Evolutionary conservation across 2,888 invertebrate genomes (phyloP).

Genomic region (Sarcophaga rosellei): DNA sequence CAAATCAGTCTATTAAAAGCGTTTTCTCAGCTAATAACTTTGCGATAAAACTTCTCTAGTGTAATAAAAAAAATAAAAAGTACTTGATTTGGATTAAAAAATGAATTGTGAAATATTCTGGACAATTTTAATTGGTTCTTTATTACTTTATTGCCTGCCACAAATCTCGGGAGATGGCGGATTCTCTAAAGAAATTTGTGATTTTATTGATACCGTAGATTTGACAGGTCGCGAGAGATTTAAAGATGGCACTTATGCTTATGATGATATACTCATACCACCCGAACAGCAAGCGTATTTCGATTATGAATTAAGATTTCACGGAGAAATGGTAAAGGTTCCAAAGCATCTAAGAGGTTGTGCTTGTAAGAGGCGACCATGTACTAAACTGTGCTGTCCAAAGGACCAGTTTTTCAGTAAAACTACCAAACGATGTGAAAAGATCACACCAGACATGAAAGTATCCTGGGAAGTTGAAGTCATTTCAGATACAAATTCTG

Average conservation of each 20-base stretch:
- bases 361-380: constrained; percentile 71
- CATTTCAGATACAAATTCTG: not conserved
- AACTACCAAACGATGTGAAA: constrained; percentile 22
- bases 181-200: not conserved
- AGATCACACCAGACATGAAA: constrained; percentile 20
- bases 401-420: constrained; percentile 32
- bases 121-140: not conserved
- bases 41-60: not conserved
- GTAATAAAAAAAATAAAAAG: not conserved
- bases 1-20: too few relatives aligned
- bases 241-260: constrained; percentile 72
- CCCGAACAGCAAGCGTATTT: constrained; percentile 64
- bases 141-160: not conserved
- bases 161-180: not conserved
- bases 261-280: constrained; percentile 72
- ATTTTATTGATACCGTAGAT: constrained; percentile 71
- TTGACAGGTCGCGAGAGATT: constrained; percentile 68
- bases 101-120: constrained; percentile 19
- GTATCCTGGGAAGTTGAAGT: constrained; percentile 20
- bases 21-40: too few relatives aligned
- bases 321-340: constrained; percentile 13
- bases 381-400: constrained; percentile 74
- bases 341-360: constrained; percentile 73
- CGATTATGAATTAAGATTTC: constrained; percentile 64
- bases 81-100: not conserved